Conservation (phyloP, 2,113 vertebrate species). For the Podarcis cretensis region DNA sequence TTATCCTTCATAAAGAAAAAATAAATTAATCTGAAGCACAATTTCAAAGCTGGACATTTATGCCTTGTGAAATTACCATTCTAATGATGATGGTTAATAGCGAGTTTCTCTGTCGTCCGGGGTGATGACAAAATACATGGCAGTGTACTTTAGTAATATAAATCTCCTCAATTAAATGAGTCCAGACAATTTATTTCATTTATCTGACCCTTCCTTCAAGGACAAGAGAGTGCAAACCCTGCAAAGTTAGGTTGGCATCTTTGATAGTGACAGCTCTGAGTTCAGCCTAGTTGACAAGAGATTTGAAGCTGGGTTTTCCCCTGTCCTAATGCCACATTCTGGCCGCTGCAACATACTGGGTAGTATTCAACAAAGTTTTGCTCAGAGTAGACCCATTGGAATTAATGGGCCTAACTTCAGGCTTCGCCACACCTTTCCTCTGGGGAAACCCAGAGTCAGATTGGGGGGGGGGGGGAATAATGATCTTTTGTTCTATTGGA, state of each 20-base stretch:
- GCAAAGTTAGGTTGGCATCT: neutral
- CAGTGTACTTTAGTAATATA: neutral
- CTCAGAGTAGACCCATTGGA: too few species aligned
- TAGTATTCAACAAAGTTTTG: too few species aligned
- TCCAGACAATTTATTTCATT: neutral
- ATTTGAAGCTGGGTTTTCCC: neutral
- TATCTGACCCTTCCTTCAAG: neutral
- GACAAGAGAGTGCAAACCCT: neutral
- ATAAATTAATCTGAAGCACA: neutral
- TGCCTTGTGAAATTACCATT: neutral
- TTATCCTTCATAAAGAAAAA: constrained; percentile 31
- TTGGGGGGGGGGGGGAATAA: too few species aligned
- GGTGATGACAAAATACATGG: neutral
- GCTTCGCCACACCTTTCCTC: too few species aligned
- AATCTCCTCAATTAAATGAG: neutral
- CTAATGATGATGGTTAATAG: neutral
- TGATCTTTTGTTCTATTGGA: too few species aligned
- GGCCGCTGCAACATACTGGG: neutral
- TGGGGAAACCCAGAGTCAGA: too few species aligned
- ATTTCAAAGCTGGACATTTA: constrained; percentile 21
- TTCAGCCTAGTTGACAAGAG: neutral
- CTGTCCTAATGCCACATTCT: neutral
- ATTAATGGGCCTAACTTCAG: too few species aligned
- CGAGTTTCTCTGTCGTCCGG: neutral
- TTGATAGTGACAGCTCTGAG: neutral